Evolutionary conservation across 2,888 invertebrate species (phyloP).

Genomic region (Mimachlamys varia): DNA sequence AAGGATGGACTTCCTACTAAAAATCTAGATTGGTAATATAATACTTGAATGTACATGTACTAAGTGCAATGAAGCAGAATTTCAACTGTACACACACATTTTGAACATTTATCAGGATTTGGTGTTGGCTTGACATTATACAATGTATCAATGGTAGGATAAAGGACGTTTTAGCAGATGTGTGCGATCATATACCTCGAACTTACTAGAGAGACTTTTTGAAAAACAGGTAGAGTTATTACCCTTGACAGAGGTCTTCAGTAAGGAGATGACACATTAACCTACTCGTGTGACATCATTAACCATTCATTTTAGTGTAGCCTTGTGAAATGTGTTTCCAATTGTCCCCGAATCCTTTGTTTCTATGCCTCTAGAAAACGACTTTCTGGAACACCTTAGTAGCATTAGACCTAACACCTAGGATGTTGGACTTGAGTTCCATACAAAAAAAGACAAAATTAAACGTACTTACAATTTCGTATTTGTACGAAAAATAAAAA

Average conservation of each 20-base stretch:
- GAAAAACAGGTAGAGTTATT: no score
- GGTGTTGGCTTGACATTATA: no score
- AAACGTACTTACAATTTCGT: not conserved
- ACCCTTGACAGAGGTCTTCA: not conserved
- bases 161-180: no score
- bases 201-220: no score
- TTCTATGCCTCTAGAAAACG: not conserved
- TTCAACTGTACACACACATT: no score
- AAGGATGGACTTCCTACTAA: no score
- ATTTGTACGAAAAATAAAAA: not conserved
- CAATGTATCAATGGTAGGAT: no score
- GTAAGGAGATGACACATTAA: not conserved
- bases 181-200: no score
- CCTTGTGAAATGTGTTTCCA: not conserved
- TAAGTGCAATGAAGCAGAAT: no score
- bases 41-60: no score
- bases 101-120: no score
- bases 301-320: not conserved
- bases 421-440: not conserved
- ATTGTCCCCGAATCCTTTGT: not conserved
- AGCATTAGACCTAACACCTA: not conserved
- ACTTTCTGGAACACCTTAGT: not conserved
- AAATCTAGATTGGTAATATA: no score
- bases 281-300: not conserved
- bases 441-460: not conserved